phyloP scores from a whole-genome alignment of 1,140 invertebrate genomes.

The Papilio machaon region DNA sequence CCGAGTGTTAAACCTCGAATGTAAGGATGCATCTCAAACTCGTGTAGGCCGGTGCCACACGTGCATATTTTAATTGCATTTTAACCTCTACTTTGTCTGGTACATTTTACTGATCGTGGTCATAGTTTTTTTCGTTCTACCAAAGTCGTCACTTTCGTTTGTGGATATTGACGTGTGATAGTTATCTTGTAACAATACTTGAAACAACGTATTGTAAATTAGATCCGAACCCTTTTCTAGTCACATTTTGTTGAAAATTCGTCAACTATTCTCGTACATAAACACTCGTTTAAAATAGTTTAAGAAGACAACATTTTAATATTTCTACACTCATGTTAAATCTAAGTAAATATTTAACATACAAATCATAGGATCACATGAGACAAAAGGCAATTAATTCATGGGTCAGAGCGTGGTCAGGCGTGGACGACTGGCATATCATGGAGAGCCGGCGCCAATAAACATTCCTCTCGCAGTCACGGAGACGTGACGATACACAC shows the following conservation, averaged over 20 bases:
- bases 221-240: neutral
- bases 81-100: neutral
- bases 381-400: conserved; percentile 25
- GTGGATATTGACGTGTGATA: neutral
- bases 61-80: neutral
- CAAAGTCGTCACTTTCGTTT: neutral
- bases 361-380: neutral
- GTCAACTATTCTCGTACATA: neutral
- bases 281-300: neutral
- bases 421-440: conserved; percentile 32
- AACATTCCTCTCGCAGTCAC: conserved; percentile 69
- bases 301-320: neutral
- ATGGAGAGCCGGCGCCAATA: conserved; percentile 57
- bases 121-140: neutral
- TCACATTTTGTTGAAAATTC: neutral
- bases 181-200: neutral
- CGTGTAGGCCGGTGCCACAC: conserved; percentile 53
- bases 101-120: neutral
- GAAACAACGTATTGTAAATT: neutral
- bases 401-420: conserved; percentile 7
- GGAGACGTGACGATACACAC: conserved; percentile 65
- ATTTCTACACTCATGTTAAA: neutral
- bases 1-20: conserved; percentile 74
- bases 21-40: conserved; percentile 61
- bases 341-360: neutral